Evolutionary conservation across 2,888 invertebrate species (phyloP).

Genomic region (Apodemia mormo): DNA sequence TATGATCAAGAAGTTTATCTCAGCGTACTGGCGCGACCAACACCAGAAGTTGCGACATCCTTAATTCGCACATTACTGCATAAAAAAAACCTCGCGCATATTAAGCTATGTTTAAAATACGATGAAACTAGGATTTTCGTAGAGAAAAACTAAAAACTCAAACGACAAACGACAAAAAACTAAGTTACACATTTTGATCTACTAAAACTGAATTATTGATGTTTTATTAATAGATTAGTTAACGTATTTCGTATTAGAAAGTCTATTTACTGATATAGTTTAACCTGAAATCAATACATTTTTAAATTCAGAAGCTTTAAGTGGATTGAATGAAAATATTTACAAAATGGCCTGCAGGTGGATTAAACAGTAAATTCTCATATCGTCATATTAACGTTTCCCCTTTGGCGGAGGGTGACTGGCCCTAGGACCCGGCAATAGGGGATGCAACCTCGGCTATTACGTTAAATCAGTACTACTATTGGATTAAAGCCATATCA

Average conservation of each 20-base stretch:
- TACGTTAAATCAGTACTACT: slow-evolving; percentile 75
- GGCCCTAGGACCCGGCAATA: slow-evolving; percentile 49
- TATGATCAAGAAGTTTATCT: no score
- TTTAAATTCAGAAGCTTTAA: slow-evolving; percentile 63
- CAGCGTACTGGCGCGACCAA: no score
- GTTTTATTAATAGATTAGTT: background rate
- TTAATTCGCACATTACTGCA: no score
- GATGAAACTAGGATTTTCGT: no score
- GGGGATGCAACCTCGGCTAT: slow-evolving; percentile 77
- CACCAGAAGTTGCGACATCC: no score
- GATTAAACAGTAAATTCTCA: slow-evolving; percentile 82
- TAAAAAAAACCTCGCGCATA: no score
- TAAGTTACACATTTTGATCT: no score
- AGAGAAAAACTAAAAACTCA: no score
- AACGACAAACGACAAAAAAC: no score
- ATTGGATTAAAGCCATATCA: slow-evolving; percentile 72
- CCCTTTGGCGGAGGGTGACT: slow-evolving; percentile 73
- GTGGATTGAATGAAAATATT: slow-evolving; percentile 80
- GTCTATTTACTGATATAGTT: background rate
- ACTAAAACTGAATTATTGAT: background rate
- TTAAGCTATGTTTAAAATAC: no score
- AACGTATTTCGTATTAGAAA: background rate
- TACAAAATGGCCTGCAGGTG: slow-evolving; percentile 79
- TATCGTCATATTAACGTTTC: slow-evolving; percentile 78
- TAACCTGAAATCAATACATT: slow-evolving; percentile 26